Evolutionary conservation across 2,888 invertebrate species (phyloP).

Genomic region (Terebella lapidaria): DNA sequence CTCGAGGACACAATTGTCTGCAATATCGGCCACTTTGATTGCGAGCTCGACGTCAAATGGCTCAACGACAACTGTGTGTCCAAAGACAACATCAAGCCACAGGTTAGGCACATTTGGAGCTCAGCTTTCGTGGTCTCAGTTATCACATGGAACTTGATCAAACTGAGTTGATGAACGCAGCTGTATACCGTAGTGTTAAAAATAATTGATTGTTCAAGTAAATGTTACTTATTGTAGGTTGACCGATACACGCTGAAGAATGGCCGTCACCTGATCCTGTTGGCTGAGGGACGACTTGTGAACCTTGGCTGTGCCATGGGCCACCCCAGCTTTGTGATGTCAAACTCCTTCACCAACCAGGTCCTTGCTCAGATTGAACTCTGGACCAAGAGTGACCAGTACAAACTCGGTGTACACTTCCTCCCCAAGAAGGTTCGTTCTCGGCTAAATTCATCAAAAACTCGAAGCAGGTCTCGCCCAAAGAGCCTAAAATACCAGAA

Average conservation of each 20-base stretch:
- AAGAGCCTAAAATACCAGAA: too few species aligned
- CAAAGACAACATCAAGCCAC: constrained; percentile 92
- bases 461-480: too few species aligned
- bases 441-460: too few species aligned
- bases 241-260: constrained; percentile 85
- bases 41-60: constrained; percentile 95
- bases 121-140: neutral
- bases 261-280: constrained; percentile 86
- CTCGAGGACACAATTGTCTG: constrained; percentile 95
- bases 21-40: constrained; percentile 99
- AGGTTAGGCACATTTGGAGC: constrained; percentile 66
- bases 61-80: constrained; percentile 80
- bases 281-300: constrained; percentile 94
- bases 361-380: constrained; percentile 98
- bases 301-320: constrained; percentile 98
- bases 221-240: too few species aligned
- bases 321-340: constrained; percentile 99
- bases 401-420: constrained; percentile 84
- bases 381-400: constrained; percentile 82
- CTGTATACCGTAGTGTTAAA: too few species aligned
- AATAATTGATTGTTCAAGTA: too few species aligned
- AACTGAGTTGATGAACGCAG: too few species aligned
- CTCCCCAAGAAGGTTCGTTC: constrained; percentile 75
- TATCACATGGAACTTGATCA: neutral
- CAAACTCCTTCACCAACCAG: constrained; percentile 98